Evolutionary conservation across 2,797 vertebrate species (phyloP).

Genomic region (Premnoplex brunnescens): DNA sequence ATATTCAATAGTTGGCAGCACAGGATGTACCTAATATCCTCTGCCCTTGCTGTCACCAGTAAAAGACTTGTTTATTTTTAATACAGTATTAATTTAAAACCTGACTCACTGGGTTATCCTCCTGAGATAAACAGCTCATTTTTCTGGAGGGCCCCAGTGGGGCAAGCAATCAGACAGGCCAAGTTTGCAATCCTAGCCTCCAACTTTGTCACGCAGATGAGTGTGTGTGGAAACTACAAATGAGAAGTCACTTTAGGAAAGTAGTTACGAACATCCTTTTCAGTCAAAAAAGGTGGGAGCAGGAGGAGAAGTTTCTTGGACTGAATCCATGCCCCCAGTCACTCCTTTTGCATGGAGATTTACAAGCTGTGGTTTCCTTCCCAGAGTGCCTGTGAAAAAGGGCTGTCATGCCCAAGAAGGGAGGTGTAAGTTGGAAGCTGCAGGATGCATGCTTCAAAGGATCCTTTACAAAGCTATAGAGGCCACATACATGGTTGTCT

Average conservation of each 20-base stretch:
- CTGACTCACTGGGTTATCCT: slow-evolving; percentile 66
- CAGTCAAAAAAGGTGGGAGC: neutral
- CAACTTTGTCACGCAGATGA: slow-evolving; percentile 44
- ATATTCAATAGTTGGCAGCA: slow-evolving; percentile 53
- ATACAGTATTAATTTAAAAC: slow-evolving; percentile 69
- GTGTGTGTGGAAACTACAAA: slow-evolving; percentile 47
- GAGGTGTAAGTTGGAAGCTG: neutral
- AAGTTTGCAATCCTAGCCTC: slow-evolving; percentile 33
- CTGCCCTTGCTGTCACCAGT: slow-evolving; percentile 64
- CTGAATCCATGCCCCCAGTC: neutral
- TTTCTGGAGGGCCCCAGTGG: slow-evolving; percentile 52
- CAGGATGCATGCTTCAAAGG: neutral
- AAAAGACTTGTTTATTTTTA: slow-evolving; percentile 71
- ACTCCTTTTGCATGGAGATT: neutral
- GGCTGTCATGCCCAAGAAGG: neutral
- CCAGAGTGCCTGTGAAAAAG: neutral
- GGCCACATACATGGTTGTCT: fast-evolving
- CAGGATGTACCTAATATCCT: slow-evolving; percentile 52
- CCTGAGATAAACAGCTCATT: slow-evolving; percentile 70
- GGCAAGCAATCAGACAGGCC: slow-evolving; percentile 45
- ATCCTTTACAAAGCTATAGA: neutral
- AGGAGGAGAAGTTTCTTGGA: neutral
- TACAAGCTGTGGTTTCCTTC: neutral
- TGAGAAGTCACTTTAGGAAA: neutral
- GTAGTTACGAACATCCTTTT: slow-evolving; percentile 11